Base-by-base conservation (phyloP, 2,888 invertebrate genomes). In the Agriotes lineatus region DNA sequence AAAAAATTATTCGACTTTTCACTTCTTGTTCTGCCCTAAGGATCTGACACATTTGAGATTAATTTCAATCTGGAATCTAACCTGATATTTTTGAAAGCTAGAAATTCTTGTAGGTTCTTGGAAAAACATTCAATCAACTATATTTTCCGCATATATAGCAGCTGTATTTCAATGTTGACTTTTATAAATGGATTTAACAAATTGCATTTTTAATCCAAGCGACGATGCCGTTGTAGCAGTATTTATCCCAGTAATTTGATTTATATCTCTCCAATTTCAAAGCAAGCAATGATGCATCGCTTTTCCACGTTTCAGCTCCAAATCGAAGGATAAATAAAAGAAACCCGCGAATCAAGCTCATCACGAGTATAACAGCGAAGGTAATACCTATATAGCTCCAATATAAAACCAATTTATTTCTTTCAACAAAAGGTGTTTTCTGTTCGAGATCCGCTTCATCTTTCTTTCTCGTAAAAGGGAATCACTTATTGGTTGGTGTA, bases 391-490 rank as follows among this genome's bases (percentile, higher is more conserved):
- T 25, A 48, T 22, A 48, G 48, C 48, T 12, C 48, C 48, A 48
- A 48, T 48, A 48, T 48, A 48, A 48, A 48, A 48, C 22, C 48
- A 48, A 48, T 48, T 48, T 48, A 48, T 48, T 48, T 48, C 48
- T 48, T 48, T 48, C 48, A 48, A 48, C 48, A 48, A 48, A 48
- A 48, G 48, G 48, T 48, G 48, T 48, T 48, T 48, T 48, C 48
- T 48, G 48, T 48, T 48, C 48, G 22, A 48, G 22, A 48, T 22
- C 22, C 22, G 22, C 48, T 48, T 22, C 48, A 48, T 48, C 19
- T 20, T 48, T 48, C 48, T 48, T 48, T 25, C 22, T 48, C 22
- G 19, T 48, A 48, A 48, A 48, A 19, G 12, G 19, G 48, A 48
- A 48, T 48, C 48, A 48, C 48, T 48, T 48, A 48, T 42, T 42